phyloP scores from a whole-genome alignment of 2,797 vertebrate species.

The Pipistrellus kuhlii region DNA sequence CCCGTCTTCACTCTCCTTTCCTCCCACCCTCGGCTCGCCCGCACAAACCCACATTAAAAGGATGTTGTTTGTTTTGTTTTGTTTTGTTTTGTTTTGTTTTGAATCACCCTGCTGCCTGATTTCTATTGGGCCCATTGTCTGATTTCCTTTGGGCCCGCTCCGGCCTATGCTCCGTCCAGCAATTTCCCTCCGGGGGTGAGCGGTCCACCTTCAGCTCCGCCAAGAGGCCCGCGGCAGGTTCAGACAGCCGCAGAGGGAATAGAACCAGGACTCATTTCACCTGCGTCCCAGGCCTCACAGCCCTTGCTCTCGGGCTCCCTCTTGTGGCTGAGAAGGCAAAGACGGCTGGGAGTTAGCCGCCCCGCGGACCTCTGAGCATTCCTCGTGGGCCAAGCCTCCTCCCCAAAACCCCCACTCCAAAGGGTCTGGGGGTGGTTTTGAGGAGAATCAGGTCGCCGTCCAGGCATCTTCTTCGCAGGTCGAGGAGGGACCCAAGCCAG shows the following conservation, averaged over 20 bases:
- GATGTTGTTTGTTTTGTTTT: too few species aligned
- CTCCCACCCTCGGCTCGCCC: not conserved
- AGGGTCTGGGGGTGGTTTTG: not conserved
- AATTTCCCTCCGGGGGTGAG: not conserved
- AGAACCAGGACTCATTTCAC: fast-evolving
- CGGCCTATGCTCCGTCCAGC: not conserved
- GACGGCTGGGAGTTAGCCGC: not conserved
- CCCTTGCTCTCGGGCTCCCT: constrained; percentile 61
- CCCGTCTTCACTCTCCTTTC: not conserved
- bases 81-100: not conserved
- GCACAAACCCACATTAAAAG: not conserved
- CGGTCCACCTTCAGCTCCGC: not conserved
- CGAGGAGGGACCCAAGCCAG: not conserved
- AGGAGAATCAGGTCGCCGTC: not conserved
- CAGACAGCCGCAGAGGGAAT: fast-evolving
- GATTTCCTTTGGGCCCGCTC: not conserved
- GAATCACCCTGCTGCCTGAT: not conserved
- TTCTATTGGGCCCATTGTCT: not conserved
- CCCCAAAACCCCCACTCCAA: fast-evolving
- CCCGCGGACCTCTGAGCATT: fast-evolving
- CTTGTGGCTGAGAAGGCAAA: constrained; percentile 47
- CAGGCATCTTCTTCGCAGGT: not conserved
- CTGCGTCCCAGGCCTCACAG: fast-evolving
- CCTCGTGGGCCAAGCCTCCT: fast-evolving
- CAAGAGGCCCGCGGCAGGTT: not conserved